A percentile compares a stretch with the other conserved stretches of the same genome.
Evolutionary conservation across 2,888 invertebrate genomes (phyloP).

Genomic region (Amblyteles armatorius): DNA sequence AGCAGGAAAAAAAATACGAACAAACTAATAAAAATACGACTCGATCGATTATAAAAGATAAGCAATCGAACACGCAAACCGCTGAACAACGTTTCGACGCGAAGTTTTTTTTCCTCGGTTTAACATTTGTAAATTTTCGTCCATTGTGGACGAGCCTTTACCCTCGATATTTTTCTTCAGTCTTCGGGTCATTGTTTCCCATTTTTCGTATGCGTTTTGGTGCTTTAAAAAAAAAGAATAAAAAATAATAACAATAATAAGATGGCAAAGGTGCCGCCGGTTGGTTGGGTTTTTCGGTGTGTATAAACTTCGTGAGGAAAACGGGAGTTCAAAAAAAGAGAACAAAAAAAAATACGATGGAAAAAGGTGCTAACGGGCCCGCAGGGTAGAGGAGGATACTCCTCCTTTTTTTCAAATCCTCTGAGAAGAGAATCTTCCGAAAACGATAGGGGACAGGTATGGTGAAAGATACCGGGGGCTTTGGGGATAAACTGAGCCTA

Average conservation of each 20-base stretch:
- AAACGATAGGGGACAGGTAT: conserved; percentile 56
- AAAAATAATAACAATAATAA: neutral
- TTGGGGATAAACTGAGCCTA: conserved; percentile 55
- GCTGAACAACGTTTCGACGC: too few relatives aligned
- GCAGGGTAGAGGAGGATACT: conserved; percentile 7
- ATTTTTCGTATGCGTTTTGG: neutral
- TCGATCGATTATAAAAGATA: too few relatives aligned
- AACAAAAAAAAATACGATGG: neutral
- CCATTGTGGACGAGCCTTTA: neutral
- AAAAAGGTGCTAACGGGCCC: conserved; percentile 10
- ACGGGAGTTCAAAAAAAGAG: neutral
- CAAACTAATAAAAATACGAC: too few relatives aligned
- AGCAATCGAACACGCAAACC: too few relatives aligned
- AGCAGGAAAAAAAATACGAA: too few relatives aligned
- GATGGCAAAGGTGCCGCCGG: neutral
- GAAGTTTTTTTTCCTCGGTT: too few relatives aligned
- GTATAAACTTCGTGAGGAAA: conserved; percentile 23
- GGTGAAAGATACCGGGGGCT: conserved; percentile 40
- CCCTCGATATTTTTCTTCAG: neutral
- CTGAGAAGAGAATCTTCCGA: conserved; percentile 26
- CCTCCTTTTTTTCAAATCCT: conserved; percentile 46
- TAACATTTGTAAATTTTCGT: neutral
- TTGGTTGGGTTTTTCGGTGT: conserved; percentile 10
- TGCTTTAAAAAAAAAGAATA: conserved; percentile 7
- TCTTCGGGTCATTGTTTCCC: neutral